Conservation (phyloP, 2,888 invertebrate genomes). For the Caenorhabditis auriculariae region DNA sequence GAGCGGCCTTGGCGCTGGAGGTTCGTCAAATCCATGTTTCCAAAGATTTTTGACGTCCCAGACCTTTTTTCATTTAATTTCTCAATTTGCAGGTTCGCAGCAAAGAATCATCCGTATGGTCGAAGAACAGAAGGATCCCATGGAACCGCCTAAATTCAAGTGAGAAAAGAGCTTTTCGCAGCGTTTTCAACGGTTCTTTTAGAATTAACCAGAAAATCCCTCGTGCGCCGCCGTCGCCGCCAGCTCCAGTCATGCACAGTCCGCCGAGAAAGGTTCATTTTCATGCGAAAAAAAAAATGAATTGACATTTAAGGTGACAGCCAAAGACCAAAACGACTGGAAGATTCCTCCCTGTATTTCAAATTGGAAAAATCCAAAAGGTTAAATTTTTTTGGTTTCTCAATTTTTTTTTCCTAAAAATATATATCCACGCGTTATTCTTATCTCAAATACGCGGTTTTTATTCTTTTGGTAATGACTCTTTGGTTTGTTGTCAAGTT, state of each 20-base stretch:
- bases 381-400: conserved; percentile 44
- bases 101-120: conserved; percentile 95
- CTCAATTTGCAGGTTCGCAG: conserved; percentile 73
- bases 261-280: conserved; percentile 81
- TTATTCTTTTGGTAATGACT: too few species aligned
- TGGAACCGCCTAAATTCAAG: conserved; percentile 89
- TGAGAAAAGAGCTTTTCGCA: conserved; percentile 7
- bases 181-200: conserved; percentile 35
- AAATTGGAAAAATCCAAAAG: conserved; percentile 99
- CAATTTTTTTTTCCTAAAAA: conserved; percentile 1
- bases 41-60: too few species aligned
- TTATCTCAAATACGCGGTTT: too few species aligned
- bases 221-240: conserved; percentile 94
- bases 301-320: conserved; percentile 73
- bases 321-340: conserved; percentile 99
- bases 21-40: conserved; percentile 1
- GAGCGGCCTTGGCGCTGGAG: conserved; percentile 42
- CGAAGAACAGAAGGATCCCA: conserved; percentile 90
- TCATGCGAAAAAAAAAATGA: background rate
- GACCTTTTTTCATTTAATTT: background rate
- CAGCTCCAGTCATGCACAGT: conserved; percentile 96
- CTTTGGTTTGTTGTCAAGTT: conserved; percentile 1
- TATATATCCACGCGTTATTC: too few species aligned
- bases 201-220: conserved; percentile 98
- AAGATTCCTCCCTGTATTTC: conserved; percentile 98